Evolutionary conservation across 2,113 vertebrate species (phyloP).

Genomic region (Microcebus lehilahytsara): DNA sequence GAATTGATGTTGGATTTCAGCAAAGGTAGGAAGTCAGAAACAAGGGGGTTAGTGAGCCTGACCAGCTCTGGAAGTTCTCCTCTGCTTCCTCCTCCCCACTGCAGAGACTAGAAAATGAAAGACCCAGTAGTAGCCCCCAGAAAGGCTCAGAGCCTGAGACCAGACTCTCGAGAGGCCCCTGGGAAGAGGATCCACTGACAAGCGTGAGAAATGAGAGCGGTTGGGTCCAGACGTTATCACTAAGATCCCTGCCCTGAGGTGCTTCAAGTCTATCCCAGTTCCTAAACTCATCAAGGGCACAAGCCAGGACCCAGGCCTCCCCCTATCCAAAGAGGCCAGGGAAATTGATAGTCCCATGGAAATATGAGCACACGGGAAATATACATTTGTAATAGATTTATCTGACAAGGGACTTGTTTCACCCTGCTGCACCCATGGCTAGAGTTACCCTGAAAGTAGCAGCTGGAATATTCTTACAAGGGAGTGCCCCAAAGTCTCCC

Average conservation of each 20-base stretch:
- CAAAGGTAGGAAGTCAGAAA: not conserved
- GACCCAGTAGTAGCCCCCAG: not conserved
- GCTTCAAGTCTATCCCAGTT: not conserved
- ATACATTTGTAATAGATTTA: not conserved
- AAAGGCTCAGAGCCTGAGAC: not conserved
- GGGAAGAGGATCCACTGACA: not conserved
- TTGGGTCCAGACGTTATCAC: not conserved
- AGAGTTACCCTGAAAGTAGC: not conserved
- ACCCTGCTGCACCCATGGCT: not conserved
- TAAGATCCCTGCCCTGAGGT: not conserved
- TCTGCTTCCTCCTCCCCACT: not conserved
- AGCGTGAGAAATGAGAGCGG: not conserved
- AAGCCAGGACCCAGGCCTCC: not conserved
- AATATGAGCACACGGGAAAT: not conserved
- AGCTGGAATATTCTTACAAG: not conserved
- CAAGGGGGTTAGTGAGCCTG: not conserved
- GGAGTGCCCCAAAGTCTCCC: not conserved
- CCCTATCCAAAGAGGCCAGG: not conserved
- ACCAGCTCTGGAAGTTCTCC: not conserved
- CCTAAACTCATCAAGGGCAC: not conserved
- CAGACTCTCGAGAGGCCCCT: not conserved
- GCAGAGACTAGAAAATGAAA: not conserved
- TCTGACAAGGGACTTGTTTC: not conserved
- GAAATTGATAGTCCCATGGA: not conserved
- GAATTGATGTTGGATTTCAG: not conserved